Evolutionary conservation across 2,797 vertebrate species (phyloP).

Genomic region (Tenualosa ilisha): DNA sequence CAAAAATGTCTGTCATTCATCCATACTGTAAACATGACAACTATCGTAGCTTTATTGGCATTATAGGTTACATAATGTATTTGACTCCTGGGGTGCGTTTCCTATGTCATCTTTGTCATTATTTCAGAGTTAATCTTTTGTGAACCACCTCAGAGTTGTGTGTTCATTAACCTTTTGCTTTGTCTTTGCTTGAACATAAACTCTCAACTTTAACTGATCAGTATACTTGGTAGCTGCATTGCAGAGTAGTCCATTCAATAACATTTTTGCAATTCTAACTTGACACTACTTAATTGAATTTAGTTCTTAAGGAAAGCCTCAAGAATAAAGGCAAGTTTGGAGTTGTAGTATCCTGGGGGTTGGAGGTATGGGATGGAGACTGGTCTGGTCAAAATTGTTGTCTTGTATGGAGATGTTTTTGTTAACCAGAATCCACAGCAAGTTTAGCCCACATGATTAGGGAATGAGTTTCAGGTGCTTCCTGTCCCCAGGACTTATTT

Average conservation of each 20-base stretch:
- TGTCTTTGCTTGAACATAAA: neutral
- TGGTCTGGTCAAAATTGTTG: neutral
- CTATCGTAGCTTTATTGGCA: neutral
- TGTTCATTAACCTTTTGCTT: slow-evolving; percentile 43
- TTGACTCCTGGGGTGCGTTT: neutral
- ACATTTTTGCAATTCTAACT: neutral
- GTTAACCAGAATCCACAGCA: neutral
- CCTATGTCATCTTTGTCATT: neutral
- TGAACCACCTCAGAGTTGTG: slow-evolving; percentile 38
- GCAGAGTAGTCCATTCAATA: neutral
- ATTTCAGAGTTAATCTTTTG: slow-evolving; percentile 55
- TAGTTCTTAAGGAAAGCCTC: neutral
- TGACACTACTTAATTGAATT: neutral
- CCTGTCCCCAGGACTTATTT: slow-evolving; percentile 15
- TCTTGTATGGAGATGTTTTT: neutral
- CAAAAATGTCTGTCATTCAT: too few relatives aligned
- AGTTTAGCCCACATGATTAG: slow-evolving; percentile 8
- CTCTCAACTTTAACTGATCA: neutral
- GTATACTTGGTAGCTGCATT: neutral
- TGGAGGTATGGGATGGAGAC: neutral
- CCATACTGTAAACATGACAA: neutral
- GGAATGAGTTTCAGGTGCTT: slow-evolving; percentile 21
- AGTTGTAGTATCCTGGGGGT: neutral
- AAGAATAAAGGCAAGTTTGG: neutral
- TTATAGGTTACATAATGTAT: neutral